Conservation (phyloP, 2,113 vertebrate species). For the Phocoena sinus region DNA sequence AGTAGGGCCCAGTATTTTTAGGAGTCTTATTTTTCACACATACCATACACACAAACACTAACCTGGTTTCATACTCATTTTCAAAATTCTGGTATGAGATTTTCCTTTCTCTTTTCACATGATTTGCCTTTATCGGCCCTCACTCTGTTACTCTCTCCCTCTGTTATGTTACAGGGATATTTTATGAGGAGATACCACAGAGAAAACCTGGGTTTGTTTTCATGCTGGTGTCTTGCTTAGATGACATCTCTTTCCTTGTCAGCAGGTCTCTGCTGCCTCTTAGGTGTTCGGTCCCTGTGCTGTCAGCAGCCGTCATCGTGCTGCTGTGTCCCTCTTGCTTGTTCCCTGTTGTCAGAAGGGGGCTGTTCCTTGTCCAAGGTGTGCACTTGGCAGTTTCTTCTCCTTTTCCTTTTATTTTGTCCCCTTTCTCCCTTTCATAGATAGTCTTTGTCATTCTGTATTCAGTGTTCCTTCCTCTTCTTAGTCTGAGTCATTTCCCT, state of each 20-base stretch:
- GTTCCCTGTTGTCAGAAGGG: background rate
- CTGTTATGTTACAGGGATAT: background rate
- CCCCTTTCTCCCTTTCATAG: background rate
- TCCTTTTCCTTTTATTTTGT: background rate
- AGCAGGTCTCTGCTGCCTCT: background rate
- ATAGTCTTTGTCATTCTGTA: background rate
- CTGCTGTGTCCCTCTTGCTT: no score
- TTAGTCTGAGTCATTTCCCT: slow-evolving; percentile 11
- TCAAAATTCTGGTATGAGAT: background rate
- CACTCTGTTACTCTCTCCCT: background rate
- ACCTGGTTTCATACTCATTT: slow-evolving; percentile 22
- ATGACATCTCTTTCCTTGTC: background rate
- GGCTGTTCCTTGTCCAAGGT: accelerated
- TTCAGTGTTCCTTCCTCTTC: background rate
- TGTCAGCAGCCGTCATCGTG: background rate
- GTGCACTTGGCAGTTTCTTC: background rate
- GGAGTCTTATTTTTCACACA: background rate
- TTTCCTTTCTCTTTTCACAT: background rate
- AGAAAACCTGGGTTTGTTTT: background rate
- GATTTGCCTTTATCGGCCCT: background rate
- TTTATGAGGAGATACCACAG: background rate
- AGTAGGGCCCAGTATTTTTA: background rate
- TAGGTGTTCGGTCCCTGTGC: background rate
- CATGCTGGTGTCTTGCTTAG: background rate
- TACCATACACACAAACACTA: background rate